Percentiles rank a stretch among this genome's conserved stretches.
Evolutionary conservation across 2,888 invertebrate genomes (phyloP).

Genomic region (Lycia hirtaria): DNA sequence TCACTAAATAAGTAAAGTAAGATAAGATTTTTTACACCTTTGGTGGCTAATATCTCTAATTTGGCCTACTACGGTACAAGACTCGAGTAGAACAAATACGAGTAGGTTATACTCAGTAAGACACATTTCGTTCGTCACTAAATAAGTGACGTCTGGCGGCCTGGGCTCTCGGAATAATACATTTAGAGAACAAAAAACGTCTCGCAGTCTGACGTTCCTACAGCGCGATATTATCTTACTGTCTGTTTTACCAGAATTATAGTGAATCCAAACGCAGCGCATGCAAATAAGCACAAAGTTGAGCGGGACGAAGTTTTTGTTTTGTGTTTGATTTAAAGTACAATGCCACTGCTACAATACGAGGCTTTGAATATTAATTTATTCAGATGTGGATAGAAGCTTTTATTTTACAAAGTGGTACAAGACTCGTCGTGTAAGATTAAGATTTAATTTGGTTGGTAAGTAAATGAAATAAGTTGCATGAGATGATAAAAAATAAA

Average conservation of each 20-base stretch:
- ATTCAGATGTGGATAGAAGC: slow-evolving; percentile 25
- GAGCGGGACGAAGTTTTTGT: slow-evolving; percentile 36
- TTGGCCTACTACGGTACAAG: too few species aligned
- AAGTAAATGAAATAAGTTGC: background rate
- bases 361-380: slow-evolving; percentile 35
- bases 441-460: background rate
- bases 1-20: too few species aligned
- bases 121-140: too few species aligned
- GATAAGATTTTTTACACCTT: too few species aligned
- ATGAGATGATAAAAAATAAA: too few species aligned
- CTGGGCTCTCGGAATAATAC: too few species aligned
- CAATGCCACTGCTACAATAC: slow-evolving; percentile 22
- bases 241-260: slow-evolving; percentile 34
- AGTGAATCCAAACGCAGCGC: slow-evolving; percentile 35
- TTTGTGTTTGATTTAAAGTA: slow-evolving; percentile 34
- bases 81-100: too few species aligned
- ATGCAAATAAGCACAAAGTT: slow-evolving; percentile 38
- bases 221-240: slow-evolving; percentile 29
- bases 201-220: slow-evolving; percentile 24
- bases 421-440: background rate
- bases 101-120: too few species aligned
- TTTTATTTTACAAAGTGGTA: slow-evolving; percentile 9
- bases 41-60: too few species aligned
- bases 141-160: too few species aligned
- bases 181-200: slow-evolving; percentile 35